These are phyloP conservation scores for Hydrozoanthus gracilis DNA, from an alignment of 92 coral and sea anemone genomes.

Conservation along the genomic window DNA sequence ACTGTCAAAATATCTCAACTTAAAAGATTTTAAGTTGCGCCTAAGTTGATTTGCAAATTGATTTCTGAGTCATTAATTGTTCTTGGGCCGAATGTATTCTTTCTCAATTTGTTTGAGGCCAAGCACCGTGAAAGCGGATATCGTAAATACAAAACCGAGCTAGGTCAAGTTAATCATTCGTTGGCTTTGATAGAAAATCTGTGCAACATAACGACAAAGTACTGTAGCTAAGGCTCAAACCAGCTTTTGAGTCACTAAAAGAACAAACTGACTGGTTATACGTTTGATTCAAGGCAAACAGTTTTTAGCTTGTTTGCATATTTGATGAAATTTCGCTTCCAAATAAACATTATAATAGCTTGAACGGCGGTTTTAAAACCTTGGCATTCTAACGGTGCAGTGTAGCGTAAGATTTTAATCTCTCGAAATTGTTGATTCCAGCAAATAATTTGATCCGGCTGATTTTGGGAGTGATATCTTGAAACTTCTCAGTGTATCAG, in stretches of 20 bases:
- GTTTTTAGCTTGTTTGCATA: constrained; percentile 42
- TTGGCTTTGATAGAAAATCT: constrained; percentile 8
- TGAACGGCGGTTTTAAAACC: background rate
- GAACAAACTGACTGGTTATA: background rate
- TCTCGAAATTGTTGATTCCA: constrained; percentile 2
- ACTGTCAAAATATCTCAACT: background rate
- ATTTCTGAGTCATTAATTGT: constrained; percentile 27
- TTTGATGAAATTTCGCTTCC: constrained; percentile 45
- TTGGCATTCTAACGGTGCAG: constrained; percentile 21
- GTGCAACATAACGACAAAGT: background rate
- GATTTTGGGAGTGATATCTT: constrained; percentile 1
- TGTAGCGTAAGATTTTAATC: constrained; percentile 45
- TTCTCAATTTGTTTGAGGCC: constrained; percentile 30
- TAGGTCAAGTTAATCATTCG: constrained; percentile 15
- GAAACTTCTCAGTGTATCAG: background rate
- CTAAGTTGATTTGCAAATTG: constrained; percentile 10
- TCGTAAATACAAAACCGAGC: constrained; percentile 6
- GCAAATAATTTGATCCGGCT: background rate
- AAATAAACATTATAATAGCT: constrained; percentile 43
- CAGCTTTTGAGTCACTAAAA: background rate
- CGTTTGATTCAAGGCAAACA: background rate
- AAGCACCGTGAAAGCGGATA: constrained; percentile 28
- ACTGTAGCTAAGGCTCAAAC: background rate
- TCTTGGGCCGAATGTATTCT: constrained; percentile 31
- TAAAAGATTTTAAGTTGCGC: background rate